phyloP scores from a whole-genome alignment of 2,888 invertebrate species.

The Agrilus cyanescens region DNA sequence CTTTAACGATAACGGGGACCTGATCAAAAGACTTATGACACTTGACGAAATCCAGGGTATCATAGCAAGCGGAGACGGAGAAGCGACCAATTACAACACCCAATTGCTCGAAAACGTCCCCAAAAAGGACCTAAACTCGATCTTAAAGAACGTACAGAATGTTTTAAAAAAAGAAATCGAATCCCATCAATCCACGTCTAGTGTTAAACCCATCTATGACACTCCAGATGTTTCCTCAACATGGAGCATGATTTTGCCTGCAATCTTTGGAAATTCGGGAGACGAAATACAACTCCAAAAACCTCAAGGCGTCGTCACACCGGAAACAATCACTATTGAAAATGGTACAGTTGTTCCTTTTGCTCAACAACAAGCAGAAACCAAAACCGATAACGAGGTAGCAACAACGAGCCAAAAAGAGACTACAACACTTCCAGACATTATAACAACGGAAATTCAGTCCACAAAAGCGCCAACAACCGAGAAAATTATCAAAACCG shows the following conservation, averaged over 20 bases:
- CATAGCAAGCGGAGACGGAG: constrained; percentile 69
- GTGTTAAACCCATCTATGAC: constrained; percentile 43
- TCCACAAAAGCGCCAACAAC: constrained; percentile 5
- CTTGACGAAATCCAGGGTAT: constrained; percentile 74
- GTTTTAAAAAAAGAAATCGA: constrained; percentile 71
- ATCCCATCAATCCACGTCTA: constrained; percentile 38
- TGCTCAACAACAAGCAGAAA: background rate
- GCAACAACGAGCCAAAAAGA: background rate
- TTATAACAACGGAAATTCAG: constrained; percentile 3
- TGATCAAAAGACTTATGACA: constrained; percentile 74
- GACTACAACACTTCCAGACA: background rate
- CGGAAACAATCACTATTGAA: constrained; percentile 30
- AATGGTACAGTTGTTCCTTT: constrained; percentile 12
- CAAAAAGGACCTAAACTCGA: constrained; percentile 61
- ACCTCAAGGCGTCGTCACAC: constrained; percentile 22
- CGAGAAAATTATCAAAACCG: constrained; percentile 1
- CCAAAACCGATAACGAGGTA: constrained; percentile 1
- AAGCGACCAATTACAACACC: constrained; percentile 42
- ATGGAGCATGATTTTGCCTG: constrained; percentile 74
- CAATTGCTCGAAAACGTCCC: constrained; percentile 31
- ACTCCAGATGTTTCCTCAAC: constrained; percentile 63
- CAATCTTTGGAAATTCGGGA: constrained; percentile 53
- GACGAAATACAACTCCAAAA: constrained; percentile 29
- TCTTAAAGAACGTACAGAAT: constrained; percentile 72
- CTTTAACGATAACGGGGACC: constrained; percentile 71